phyloP scores from a whole-genome alignment of 2,888 invertebrate genomes.

The Lasioglossum morio region DNA sequence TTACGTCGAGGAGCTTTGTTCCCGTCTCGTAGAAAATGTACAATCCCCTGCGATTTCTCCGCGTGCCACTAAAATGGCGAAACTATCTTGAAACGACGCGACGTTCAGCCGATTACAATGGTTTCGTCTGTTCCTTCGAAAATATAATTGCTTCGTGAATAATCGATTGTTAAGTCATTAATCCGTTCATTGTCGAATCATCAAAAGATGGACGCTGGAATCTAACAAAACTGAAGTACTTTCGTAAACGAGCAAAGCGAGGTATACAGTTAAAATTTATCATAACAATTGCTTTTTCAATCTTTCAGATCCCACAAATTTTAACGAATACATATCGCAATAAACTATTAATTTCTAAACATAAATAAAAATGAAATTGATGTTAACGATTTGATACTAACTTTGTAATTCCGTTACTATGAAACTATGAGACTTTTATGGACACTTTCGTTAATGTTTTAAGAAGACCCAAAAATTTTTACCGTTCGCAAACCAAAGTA shows the following conservation, averaged over 20 bases:
- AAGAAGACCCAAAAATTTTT: not conserved
- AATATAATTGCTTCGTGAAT: not conserved
- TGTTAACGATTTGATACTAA: not conserved
- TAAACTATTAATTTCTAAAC: not conserved
- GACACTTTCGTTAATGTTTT: not conserved
- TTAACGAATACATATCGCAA: not conserved
- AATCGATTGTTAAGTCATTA: not conserved
- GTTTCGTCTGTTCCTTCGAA: not conserved
- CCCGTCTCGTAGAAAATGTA: not conserved
- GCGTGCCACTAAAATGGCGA: not conserved
- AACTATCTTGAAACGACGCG: not conserved
- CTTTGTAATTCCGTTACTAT: not conserved
- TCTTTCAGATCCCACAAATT: not conserved
- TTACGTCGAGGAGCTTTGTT: not conserved
- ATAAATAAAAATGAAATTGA: not conserved
- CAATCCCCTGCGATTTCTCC: not conserved
- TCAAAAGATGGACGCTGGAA: not conserved
- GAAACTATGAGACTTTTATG: not conserved
- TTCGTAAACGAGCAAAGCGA: not conserved
- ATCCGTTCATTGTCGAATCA: not conserved
- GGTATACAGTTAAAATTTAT: not conserved
- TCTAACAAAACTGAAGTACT: not conserved
- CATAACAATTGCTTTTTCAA: not conserved
- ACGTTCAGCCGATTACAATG: not conserved
- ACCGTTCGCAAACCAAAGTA: not conserved